Evolutionary conservation across 2,888 invertebrate genomes (phyloP).

Genomic region (Stenoptilia bipunctidactyla): DNA sequence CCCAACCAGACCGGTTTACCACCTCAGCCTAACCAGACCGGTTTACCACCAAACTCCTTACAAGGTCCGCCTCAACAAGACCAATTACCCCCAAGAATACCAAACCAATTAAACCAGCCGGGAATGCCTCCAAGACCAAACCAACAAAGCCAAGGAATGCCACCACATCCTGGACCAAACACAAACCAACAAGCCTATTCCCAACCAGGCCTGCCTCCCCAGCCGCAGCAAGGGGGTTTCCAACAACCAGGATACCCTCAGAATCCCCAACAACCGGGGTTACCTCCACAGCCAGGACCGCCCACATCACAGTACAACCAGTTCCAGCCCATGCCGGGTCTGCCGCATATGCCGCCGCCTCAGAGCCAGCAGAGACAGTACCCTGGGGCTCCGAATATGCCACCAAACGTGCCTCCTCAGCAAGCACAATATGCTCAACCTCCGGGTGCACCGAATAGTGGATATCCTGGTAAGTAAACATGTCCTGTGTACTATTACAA

Average conservation of each 20-base stretch:
- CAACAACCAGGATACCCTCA: slow-evolving; percentile 22
- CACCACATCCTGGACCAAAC: slow-evolving; percentile 19
- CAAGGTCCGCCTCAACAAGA: slow-evolving; percentile 12
- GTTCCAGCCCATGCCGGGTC: slow-evolving; percentile 19
- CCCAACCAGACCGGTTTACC: slow-evolving; percentile 14
- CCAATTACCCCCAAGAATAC: slow-evolving; percentile 11
- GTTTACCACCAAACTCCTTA: slow-evolving; percentile 15
- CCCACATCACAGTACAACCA: neutral
- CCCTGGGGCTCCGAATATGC: slow-evolving; percentile 26
- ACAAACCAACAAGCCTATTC: slow-evolving; percentile 16
- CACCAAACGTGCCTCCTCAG: slow-evolving; percentile 16
- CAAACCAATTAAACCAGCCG: slow-evolving; percentile 13
- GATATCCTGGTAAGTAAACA: slow-evolving; percentile 38
- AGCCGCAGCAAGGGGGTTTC: slow-evolving; percentile 19
- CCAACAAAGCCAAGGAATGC: slow-evolving; percentile 19
- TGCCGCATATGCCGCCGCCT: slow-evolving; percentile 62
- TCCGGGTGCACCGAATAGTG: slow-evolving; percentile 27
- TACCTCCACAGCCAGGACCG: slow-evolving; percentile 19
- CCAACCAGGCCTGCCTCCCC: slow-evolving; percentile 23
- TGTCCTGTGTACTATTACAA: too few species aligned
- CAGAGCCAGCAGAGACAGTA: slow-evolving; percentile 37
- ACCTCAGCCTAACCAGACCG: slow-evolving; percentile 14
- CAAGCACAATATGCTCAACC: slow-evolving; percentile 31
- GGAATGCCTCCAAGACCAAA: slow-evolving; percentile 8
- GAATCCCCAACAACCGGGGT: slow-evolving; percentile 18